Evolutionary conservation across 2,113 vertebrate genomes (phyloP).

Genomic region (Theristicus caerulescens): DNA sequence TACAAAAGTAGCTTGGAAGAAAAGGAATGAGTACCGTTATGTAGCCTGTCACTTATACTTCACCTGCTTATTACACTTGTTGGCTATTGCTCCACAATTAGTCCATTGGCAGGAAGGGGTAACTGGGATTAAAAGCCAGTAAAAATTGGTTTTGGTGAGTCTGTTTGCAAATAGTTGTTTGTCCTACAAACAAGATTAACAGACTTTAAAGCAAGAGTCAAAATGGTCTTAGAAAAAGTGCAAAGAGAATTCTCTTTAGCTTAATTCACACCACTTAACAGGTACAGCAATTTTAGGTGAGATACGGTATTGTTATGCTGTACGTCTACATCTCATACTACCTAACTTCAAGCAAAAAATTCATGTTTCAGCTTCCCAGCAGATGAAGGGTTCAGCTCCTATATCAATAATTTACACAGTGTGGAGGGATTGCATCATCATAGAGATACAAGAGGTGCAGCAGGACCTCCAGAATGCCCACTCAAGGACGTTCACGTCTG

Average conservation of each 20-base stretch:
- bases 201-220: background rate
- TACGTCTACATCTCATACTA: background rate
- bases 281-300: background rate
- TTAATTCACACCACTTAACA: background rate
- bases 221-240: background rate
- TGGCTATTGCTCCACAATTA: background rate
- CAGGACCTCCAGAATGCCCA: background rate
- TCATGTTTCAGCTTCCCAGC: background rate
- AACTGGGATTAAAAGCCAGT: background rate
- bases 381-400: background rate
- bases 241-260: background rate
- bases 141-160: background rate
- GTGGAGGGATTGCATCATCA: background rate
- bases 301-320: background rate
- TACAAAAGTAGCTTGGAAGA: background rate
- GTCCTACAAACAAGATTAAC: background rate
- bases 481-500: background rate
- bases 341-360: background rate
- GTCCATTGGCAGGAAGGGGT: background rate
- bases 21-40: background rate
- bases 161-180: background rate
- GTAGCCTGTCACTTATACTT: background rate
- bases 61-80: rapidly evolving
- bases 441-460: background rate
- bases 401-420: rapidly evolving